Conservation (phyloP, 1,140 invertebrate species). For the Bombus polaris region DNA sequence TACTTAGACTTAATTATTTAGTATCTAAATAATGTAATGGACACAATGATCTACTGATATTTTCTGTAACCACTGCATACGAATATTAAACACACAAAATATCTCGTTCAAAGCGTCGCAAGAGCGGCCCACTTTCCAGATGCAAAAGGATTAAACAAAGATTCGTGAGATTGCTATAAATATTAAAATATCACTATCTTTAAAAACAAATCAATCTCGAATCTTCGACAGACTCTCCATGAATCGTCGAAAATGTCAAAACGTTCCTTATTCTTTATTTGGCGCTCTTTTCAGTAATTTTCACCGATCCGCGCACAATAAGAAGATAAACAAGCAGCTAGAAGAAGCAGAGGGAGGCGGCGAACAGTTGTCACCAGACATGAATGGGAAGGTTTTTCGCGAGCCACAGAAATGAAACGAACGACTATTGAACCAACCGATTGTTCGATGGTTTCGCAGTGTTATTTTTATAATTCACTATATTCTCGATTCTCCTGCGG, state of each 20-base stretch:
- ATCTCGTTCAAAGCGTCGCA: too few species aligned
- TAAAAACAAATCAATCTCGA: neutral
- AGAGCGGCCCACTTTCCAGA: too few species aligned
- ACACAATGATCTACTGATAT: neutral
- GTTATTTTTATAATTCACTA: constrained; percentile 82
- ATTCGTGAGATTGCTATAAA: neutral
- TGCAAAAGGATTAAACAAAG: neutral
- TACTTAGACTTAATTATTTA: too few species aligned
- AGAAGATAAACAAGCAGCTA: constrained; percentile 28
- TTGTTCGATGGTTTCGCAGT: constrained; percentile 78
- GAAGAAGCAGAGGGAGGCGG: neutral
- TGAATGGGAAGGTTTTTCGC: constrained; percentile 36
- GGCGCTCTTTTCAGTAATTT: constrained; percentile 20
- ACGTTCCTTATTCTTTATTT: constrained; percentile 1
- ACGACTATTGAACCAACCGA: constrained; percentile 72
- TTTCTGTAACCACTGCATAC: neutral
- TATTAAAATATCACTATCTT: neutral
- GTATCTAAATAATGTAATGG: too few species aligned
- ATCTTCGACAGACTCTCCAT: neutral
- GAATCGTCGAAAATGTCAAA: neutral
- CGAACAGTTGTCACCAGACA: neutral
- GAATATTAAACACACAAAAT: neutral
- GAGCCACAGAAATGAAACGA: constrained; percentile 29
- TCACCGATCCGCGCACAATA: constrained; percentile 18
- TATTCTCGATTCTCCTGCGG: constrained; percentile 64